These are phyloP conservation scores for Planococcus citri DNA, from an alignment of 1,140 invertebrate genomes.

Conservation along the genomic window DNA sequence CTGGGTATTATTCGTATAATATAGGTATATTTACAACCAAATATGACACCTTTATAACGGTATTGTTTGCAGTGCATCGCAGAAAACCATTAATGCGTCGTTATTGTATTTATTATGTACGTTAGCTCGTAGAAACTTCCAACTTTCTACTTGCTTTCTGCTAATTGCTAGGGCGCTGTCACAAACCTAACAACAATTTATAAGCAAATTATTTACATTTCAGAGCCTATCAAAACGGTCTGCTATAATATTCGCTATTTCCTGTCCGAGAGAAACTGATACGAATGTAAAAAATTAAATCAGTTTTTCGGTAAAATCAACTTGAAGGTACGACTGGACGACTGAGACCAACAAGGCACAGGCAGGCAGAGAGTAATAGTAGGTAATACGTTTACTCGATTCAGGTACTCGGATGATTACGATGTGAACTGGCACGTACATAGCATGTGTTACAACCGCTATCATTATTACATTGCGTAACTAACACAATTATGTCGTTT, in stretches of 20 bases:
- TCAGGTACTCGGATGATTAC: neutral
- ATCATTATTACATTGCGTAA: conserved; percentile 1
- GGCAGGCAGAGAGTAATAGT: too few relatives aligned
- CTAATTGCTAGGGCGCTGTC: conserved; percentile 5
- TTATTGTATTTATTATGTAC: conserved; percentile 4
- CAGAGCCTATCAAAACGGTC: neutral
- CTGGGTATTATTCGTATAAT: too few relatives aligned
- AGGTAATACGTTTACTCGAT: neutral
- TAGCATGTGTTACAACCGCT: neutral
- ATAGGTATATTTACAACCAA: too few relatives aligned
- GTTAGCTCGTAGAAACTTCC: neutral
- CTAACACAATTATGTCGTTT: neutral
- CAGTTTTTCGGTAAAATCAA: neutral
- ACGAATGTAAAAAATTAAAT: neutral
- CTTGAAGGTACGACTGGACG: too few relatives aligned
- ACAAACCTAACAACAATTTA: neutral
- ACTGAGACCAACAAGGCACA: too few relatives aligned
- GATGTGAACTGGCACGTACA: neutral
- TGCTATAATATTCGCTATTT: neutral
- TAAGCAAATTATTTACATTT: neutral
- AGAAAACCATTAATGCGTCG: neutral
- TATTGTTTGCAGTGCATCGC: neutral
- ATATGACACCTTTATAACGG: neutral
- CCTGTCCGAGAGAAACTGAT: neutral
- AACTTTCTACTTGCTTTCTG: conserved; percentile 3